Conservation (phyloP, 2,888 invertebrate species). For the Drosophila tanythrix region DNA sequence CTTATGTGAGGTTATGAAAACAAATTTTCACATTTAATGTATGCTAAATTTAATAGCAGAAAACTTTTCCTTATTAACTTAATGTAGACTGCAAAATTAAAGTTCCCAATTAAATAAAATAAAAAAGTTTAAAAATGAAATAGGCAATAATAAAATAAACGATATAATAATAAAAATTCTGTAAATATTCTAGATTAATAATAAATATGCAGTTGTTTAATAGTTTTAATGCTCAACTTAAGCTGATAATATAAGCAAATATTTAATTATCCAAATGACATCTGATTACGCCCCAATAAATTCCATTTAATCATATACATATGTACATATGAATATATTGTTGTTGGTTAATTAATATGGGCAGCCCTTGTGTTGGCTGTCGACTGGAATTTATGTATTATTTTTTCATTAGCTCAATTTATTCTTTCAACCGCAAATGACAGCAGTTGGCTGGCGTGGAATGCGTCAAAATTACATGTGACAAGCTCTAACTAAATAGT, state of each 20-base stretch:
- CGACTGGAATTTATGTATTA: slow-evolving; percentile 31
- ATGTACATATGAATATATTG: not conserved
- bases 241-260: not conserved
- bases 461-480: slow-evolving; percentile 53
- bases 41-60: not conserved
- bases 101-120: not conserved
- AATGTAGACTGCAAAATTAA: not conserved
- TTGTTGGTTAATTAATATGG: slow-evolving; percentile 5
- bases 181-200: not conserved
- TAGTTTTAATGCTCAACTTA: not conserved
- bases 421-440: slow-evolving; percentile 58
- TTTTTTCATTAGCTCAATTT: slow-evolving; percentile 63
- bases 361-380: slow-evolving; percentile 1
- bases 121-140: not conserved
- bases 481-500: slow-evolving; percentile 63
- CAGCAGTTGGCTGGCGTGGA: slow-evolving; percentile 40
- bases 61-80: not conserved
- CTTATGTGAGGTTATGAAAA: not conserved
- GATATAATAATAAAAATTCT: not conserved
- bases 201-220: not conserved
- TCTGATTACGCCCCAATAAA: not conserved
- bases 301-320: not conserved
- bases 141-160: not conserved
- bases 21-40: not conserved
- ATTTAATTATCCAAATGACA: not conserved